Evolutionary conservation across 92 coral and sea anemone genomes (phyloP).

Genomic region (Palythoa caribaeorum): DNA sequence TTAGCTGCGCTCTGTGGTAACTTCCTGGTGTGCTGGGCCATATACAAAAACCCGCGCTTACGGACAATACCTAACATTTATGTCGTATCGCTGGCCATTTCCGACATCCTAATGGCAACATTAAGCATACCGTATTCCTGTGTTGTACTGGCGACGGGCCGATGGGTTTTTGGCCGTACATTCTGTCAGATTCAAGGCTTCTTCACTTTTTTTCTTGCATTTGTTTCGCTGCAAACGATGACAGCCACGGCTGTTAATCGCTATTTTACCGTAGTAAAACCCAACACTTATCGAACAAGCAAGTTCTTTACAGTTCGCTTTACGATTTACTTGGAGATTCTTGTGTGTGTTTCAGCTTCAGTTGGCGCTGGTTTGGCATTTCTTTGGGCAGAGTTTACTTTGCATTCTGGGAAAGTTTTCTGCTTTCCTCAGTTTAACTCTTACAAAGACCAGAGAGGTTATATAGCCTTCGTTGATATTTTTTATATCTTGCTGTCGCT

Average conservation of each 20-base stretch:
- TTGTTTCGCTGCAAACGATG: constrained; percentile 80
- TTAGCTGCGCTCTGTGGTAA: constrained; percentile 73
- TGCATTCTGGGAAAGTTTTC: constrained; percentile 81
- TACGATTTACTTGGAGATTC: constrained; percentile 47
- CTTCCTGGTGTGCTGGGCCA: constrained; percentile 86
- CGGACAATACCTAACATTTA: constrained; percentile 84
- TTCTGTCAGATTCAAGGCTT: constrained; percentile 87
- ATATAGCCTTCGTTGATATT: constrained; percentile 74
- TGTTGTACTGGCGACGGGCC: constrained; percentile 72
- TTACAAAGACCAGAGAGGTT: constrained; percentile 60
- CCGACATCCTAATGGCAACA: constrained; percentile 82
- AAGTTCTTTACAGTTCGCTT: constrained; percentile 65
- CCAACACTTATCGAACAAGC: constrained; percentile 61
- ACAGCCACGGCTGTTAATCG: constrained; percentile 89
- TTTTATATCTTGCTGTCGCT: constrained; percentile 68
- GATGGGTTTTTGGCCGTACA: constrained; percentile 63
- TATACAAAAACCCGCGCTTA: constrained; percentile 76
- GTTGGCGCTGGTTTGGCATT: constrained; percentile 79
- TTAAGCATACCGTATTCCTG: constrained; percentile 78
- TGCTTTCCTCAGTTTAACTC: constrained; percentile 73
- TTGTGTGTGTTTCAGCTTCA: constrained; percentile 65
- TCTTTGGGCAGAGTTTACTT: constrained; percentile 69
- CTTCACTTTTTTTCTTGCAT: constrained; percentile 75
- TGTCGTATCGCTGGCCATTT: constrained; percentile 77
- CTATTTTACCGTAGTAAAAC: constrained; percentile 79